Evolutionary conservation across 2,113 vertebrate species (phyloP), one percentile per base, ranked within the genome.

Genomic region (Psilopsiagon aymara): DNA sequence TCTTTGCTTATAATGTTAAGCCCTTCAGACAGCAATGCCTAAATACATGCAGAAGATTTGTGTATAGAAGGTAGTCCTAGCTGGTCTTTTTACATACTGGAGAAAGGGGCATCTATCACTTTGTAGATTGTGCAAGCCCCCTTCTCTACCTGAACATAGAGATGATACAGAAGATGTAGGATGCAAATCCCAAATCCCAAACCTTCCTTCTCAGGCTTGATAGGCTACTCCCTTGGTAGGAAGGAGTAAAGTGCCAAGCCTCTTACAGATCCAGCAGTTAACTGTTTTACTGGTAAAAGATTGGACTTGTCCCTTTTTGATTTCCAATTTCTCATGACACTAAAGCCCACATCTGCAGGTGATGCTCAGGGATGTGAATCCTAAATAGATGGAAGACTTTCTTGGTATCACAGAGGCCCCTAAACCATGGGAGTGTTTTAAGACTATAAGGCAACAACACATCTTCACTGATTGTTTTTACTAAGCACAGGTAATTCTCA

Each of bases 381-480:
- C 82, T 85, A 93, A 92, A 62, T 76, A 91, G 82, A 90, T 93
- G 44, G 75, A 89, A 49, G 88, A 90, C 70, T 83, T 94, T 49
- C 63, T 67, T 82, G 90, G 18, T 94, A 90, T 94, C 79, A 93
- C 43, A 82, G 92, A 80, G 69, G 75, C 78, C 90, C 37, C 63
- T 86, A 93, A 94, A 94, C 85, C 23, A 6, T 93, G 57, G 88
- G 69, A 80, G 88, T 94, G 73, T 39, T 76, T 11, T 70, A 94
- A 93, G 53, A 80, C 75, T 88, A 51, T 95, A 92, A 94, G 79
- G 90, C 96, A 94, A 85, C 67, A 62, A 79, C 85, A 87, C 44
- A 81, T 39, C 64, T 88, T 94, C 86, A 81, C n/a, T 93, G 95
- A 93, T 93, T 97, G 86, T 76, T 90, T 97, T 94, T 97, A 88